Evolutionary conservation across 2,113 vertebrate genomes (phyloP).

Genomic region (Eulemur rufifrons): DNA sequence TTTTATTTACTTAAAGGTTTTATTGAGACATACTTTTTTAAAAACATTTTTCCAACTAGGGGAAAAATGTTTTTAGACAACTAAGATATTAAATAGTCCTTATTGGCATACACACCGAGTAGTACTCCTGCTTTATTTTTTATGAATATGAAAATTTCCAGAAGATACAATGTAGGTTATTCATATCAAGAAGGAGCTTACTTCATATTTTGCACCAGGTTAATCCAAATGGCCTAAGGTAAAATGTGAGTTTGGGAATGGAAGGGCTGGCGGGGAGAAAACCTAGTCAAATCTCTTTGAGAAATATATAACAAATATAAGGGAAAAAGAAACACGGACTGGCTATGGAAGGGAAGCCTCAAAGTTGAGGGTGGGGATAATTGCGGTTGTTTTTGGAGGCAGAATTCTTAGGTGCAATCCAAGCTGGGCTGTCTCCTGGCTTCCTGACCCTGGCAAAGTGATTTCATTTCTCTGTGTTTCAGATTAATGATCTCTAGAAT

Average conservation of each 20-base stretch:
- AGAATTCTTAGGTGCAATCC: not conserved
- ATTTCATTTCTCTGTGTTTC: not conserved
- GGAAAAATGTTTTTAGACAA: not conserved
- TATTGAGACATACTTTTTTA: conserved; percentile 33
- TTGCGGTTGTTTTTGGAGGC: not conserved
- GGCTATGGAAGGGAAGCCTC: not conserved
- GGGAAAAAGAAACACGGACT: not conserved
- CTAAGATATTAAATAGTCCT: not conserved
- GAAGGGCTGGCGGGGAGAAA: fast-evolving
- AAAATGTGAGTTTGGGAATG: not conserved
- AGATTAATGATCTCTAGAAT: not conserved
- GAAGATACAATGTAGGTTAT: not conserved
- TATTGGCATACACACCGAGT: not conserved
- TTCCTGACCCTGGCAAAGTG: not conserved
- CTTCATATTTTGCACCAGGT: not conserved
- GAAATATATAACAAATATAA: not conserved
- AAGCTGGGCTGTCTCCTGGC: not conserved
- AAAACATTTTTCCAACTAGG: not conserved
- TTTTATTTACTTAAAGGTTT: conserved; percentile 46
- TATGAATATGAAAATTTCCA: not conserved
- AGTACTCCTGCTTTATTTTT: not conserved
- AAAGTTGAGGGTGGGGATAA: not conserved
- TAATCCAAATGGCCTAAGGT: not conserved
- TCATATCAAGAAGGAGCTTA: not conserved
- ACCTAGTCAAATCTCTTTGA: not conserved